Percentiles rank a stretch among this genome's conserved stretches.
Evolutionary conservation across 2,113 vertebrate species (phyloP).

Genomic region (Probosciger aterrimus): DNA sequence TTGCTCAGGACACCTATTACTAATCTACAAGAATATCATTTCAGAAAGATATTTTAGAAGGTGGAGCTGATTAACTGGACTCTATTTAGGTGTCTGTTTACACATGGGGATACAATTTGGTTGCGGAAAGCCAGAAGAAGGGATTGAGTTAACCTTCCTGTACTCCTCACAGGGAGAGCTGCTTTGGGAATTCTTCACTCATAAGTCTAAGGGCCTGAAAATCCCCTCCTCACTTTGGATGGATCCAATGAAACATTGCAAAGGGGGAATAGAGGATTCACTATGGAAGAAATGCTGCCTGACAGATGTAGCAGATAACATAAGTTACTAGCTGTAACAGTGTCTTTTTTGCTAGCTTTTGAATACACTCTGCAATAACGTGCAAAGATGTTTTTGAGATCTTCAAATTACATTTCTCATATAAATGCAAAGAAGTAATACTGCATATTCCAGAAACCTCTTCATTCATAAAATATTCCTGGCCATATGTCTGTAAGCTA

Average conservation of each 20-base stretch:
- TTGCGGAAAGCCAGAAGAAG: background rate
- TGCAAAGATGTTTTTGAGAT: background rate
- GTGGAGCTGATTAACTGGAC: background rate
- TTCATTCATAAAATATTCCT: constrained; percentile 64
- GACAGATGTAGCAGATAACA: background rate
- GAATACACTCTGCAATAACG: background rate
- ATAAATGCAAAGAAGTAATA: background rate
- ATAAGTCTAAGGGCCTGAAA: background rate
- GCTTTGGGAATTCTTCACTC: background rate
- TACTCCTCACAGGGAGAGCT: background rate
- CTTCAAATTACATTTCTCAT: background rate
- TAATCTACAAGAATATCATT: background rate
- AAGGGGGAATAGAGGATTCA: background rate
- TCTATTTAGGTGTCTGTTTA: background rate
- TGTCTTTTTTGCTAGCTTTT: background rate
- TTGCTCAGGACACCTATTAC: background rate
- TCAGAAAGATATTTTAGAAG: background rate
- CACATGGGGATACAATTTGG: background rate
- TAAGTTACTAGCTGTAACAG: background rate
- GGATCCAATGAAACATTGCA: background rate
- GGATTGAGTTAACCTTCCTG: background rate
- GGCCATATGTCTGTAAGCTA: constrained; percentile 40
- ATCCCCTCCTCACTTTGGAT: background rate
- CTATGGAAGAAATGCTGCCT: background rate
- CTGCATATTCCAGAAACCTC: background rate